These are phyloP conservation scores for Eleginops maclovinus DNA, from an alignment of 2,113 vertebrate species.

Conservation along the genomic window DNA sequence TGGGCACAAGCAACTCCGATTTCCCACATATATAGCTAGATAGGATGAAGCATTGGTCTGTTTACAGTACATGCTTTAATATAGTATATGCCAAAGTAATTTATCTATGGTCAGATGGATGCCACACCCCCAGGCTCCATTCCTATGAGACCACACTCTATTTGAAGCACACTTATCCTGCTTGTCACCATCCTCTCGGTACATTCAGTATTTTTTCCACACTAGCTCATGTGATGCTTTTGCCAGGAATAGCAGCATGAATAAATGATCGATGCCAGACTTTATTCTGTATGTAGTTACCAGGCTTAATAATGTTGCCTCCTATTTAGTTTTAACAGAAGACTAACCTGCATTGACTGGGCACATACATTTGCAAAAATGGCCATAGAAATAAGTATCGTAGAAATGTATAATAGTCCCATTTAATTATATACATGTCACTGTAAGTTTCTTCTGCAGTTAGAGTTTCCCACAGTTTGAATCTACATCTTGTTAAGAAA, in stretches of 20 bases:
- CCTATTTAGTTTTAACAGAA: conserved; percentile 26
- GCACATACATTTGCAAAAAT: conserved; percentile 26
- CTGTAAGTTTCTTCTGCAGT: too few relatives aligned
- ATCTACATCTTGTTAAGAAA: too few relatives aligned
- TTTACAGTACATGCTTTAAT: conserved; percentile 51
- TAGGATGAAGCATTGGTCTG: conserved; percentile 29
- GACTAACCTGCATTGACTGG: conserved; percentile 8
- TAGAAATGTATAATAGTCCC: too few relatives aligned
- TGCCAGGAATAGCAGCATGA: conserved; percentile 46
- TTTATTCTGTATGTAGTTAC: conserved; percentile 46
- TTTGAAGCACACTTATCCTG: conserved; percentile 62
- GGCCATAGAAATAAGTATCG: background rate
- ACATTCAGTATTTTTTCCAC: conserved; percentile 45
- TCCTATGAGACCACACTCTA: conserved; percentile 60
- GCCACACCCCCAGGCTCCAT: conserved; percentile 42
- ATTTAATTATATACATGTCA: too few relatives aligned
- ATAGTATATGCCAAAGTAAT: conserved; percentile 43
- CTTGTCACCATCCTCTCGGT: conserved; percentile 56
- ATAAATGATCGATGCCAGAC: conserved; percentile 53
- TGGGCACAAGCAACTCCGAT: background rate
- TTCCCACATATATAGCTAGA: conserved; percentile 12
- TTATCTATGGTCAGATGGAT: conserved; percentile 60
- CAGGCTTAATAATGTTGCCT: conserved; percentile 29
- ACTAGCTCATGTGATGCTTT: conserved; percentile 49
- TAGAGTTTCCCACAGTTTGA: too few relatives aligned